A percentile compares a stretch with the other conserved stretches of the same genome.
These are phyloP conservation scores for Agrenia bidenticulata DNA, from an alignment of 2,888 invertebrate genomes.

Conservation along the genomic window DNA sequence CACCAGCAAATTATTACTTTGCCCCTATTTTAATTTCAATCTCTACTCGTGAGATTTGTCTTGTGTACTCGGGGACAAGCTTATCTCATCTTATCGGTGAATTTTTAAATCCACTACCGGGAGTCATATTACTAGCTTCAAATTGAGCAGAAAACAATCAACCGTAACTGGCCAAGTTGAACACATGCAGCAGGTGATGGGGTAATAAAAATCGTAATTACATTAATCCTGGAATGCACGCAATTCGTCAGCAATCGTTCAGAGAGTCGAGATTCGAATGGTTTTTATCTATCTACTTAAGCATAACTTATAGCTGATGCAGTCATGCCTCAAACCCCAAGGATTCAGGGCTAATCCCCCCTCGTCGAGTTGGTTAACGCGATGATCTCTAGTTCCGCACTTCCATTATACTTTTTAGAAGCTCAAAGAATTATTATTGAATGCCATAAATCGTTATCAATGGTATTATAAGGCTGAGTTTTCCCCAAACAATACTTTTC, in stretches of 20 bases:
- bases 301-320: not conserved
- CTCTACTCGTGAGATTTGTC: no score
- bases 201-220: slow-evolving; percentile 17
- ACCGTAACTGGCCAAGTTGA: no score
- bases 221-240: slow-evolving; percentile 11
- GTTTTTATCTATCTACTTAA: not conserved
- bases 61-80: no score
- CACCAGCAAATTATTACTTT: no score
- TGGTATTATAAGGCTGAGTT: not conserved
- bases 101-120: no score
- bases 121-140: no score
- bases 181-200: not conserved
- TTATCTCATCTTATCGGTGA: no score
- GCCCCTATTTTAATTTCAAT: no score
- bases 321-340: not conserved
- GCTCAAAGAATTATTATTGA: not conserved
- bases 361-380: not conserved
- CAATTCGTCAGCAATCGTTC: not conserved
- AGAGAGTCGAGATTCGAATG: not conserved
- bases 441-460: slow-evolving; percentile 16
- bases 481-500: slow-evolving; percentile 5
- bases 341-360: not conserved
- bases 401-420: not conserved
- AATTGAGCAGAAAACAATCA: no score
- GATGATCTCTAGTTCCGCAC: no score